Evolutionary conservation across 2,797 vertebrate genomes (phyloP).

Genomic region (Rhyacichthys aspro): DNA sequence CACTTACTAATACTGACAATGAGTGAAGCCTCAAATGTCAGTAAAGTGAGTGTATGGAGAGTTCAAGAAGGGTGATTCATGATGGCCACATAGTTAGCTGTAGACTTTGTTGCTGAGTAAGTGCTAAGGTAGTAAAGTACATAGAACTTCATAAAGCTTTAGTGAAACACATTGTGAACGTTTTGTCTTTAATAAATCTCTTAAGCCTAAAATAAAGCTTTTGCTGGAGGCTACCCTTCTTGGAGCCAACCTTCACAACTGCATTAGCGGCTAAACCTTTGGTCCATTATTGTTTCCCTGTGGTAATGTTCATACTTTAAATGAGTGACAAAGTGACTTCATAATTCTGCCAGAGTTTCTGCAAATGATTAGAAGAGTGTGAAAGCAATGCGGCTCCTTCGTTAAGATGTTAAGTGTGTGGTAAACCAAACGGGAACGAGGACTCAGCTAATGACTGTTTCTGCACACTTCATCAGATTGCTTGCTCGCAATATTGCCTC

Average conservation of each 20-base stretch:
- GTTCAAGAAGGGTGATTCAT: no score
- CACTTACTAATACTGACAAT: no score
- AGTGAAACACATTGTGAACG: no score
- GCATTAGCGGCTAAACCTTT: not conserved
- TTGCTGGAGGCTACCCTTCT: no score
- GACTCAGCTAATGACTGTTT: conserved; percentile 70
- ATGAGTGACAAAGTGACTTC: conserved; percentile 13
- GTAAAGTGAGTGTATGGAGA: no score
- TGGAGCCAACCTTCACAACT: not conserved
- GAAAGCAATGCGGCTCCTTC: conserved; percentile 38
- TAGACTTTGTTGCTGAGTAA: no score
- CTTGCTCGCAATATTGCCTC: conserved; percentile 66
- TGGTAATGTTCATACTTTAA: conserved; percentile 3
- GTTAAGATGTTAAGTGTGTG: conserved; percentile 62
- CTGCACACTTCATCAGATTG: conserved; percentile 76
- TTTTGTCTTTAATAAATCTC: no score
- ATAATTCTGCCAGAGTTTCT: conserved; percentile 34
- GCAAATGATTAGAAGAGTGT: conserved; percentile 51
- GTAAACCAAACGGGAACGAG: conserved; percentile 58
- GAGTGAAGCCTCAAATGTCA: no score
- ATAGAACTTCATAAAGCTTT: no score
- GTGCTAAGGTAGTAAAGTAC: no score
- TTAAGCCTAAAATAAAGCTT: no score
- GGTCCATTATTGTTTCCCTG: not conserved
- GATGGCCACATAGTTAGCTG: no score